A percentile compares a stretch with the other conserved stretches of the same genome.
Evolutionary conservation across 2,888 invertebrate genomes (phyloP).

Genomic region (Rhyacophila evoluta): DNA sequence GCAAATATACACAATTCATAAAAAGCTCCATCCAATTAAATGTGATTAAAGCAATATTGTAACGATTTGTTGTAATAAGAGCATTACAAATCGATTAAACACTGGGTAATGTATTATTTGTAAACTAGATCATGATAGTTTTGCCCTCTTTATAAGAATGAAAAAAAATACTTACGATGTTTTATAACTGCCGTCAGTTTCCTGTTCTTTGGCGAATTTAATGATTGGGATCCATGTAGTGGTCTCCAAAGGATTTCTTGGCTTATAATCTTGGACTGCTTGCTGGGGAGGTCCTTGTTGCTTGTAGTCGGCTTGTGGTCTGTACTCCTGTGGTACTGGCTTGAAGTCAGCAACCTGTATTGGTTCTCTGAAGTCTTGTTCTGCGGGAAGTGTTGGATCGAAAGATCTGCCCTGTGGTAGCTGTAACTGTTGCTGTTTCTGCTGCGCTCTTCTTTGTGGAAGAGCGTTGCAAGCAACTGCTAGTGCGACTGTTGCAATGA

Average conservation of each 20-base stretch:
- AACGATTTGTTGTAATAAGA: too few relatives aligned
- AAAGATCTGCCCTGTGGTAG: constrained; percentile 58
- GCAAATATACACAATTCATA: too few relatives aligned
- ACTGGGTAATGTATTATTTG: too few relatives aligned
- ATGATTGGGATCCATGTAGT: constrained; percentile 87
- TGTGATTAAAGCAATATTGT: too few relatives aligned
- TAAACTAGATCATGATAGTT: too few relatives aligned
- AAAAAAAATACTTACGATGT: constrained; percentile 82
- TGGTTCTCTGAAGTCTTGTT: constrained; percentile 58
- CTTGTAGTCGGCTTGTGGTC: constrained; percentile 55
- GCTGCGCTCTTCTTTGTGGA: constrained; percentile 64
- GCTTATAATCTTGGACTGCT: constrained; percentile 62
- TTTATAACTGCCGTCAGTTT: constrained; percentile 86
- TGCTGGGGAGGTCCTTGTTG: constrained; percentile 55
- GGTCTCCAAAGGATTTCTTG: constrained; percentile 67
- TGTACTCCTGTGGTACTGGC: constrained; percentile 53
- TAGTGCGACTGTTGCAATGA: constrained; percentile 61
- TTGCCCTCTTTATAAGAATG: too few relatives aligned
- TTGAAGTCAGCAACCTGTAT: constrained; percentile 49
- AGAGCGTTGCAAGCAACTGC: constrained; percentile 63
- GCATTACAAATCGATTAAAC: too few relatives aligned
- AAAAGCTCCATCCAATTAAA: too few relatives aligned
- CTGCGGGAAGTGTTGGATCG: constrained; percentile 63
- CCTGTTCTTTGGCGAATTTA: constrained; percentile 85
- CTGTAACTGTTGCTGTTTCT: constrained; percentile 62